Conservation (phyloP, 2,113 vertebrate genomes). For the Gobio gobio region DNA sequence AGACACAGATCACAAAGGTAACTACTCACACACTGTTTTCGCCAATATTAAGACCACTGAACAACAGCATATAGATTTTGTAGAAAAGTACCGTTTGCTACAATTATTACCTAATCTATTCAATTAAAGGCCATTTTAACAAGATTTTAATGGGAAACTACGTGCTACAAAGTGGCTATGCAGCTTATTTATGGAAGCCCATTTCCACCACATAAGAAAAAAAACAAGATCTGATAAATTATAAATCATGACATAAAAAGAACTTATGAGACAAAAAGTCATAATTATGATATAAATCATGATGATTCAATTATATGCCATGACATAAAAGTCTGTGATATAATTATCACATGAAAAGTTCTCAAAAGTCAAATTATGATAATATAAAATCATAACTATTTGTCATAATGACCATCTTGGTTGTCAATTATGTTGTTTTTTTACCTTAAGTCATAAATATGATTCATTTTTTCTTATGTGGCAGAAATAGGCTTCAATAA, state of each 20-base stretch:
- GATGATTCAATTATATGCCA: background rate
- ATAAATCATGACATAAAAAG: too few relatives aligned
- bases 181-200: too few relatives aligned
- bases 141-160: too few relatives aligned
- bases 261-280: too few relatives aligned
- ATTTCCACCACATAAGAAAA: too few relatives aligned
- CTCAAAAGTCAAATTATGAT: too few relatives aligned
- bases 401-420: background rate
- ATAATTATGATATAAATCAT: background rate
- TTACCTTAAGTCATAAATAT: background rate
- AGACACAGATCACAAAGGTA: slow-evolving; percentile 37
- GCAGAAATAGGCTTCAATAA: background rate
- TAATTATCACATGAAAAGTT: too few relatives aligned
- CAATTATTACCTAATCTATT: background rate
- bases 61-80: background rate
- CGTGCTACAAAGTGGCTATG: too few relatives aligned
- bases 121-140: too few relatives aligned
- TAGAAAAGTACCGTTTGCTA: background rate
- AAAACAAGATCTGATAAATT: too few relatives aligned
- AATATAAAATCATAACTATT: too few relatives aligned
- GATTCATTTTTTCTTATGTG: background rate
- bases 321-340: background rate
- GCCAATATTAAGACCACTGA: background rate
- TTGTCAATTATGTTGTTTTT: background rate
- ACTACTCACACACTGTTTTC: slow-evolving; percentile 53